Base-by-base conservation (phyloP, 2,888 invertebrate genomes). In the Hetaerina titia region DNA sequence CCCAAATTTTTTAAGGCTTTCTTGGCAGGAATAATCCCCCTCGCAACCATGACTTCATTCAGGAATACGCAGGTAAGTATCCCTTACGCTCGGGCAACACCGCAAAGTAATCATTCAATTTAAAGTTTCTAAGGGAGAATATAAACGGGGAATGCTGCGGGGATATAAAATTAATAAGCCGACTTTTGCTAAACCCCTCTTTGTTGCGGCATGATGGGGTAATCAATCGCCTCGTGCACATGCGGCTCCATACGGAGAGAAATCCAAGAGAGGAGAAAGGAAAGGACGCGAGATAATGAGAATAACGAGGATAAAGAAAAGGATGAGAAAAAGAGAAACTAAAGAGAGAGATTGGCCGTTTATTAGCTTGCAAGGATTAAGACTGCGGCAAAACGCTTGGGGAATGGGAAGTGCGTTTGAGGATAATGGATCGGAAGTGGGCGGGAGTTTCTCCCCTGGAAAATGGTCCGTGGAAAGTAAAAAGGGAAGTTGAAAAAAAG, bases 111-210 rank as follows among this genome's bases (percentile, higher is more conserved):
- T 22, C n/a, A 69, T n/a, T 69, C 69, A 69, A 69, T 69, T 69
- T 22, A 69, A 69, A 69, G 19, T 69, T 69, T 69, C 69, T n/a
- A n/a, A n/a, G 69, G 22, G 69, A 19, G n/a, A 19, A 69, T 22
- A 69, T 69, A 69, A 69, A 69, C 69, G 69, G 19, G 69, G 8
- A 22, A 69, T n/a, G 69, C 19, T 69, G 69, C 69, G 69, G 69
- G 69, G n/a, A 69, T 69, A 69, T 69, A n/a, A 69, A 69, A 69
- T 69, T 69, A 69, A 69, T 69, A 69, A 69, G 69, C 69, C 69
- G n/a, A n/a, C 69, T 19, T 69, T 69, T n/a, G n/a, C n/a, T 69
- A 69, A 69, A 69, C 69, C 69, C n/a, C n/a, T 69, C 69, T 69
- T 69, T 69, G 69, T n/a, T n/a, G 69, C n/a, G 69, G 69, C 7